A percentile compares a stretch with the other conserved stretches of the same genome.
These are phyloP conservation scores for Hanleya hanleyi DNA, from an alignment of 2,888 invertebrate species.

Conservation along the genomic window DNA sequence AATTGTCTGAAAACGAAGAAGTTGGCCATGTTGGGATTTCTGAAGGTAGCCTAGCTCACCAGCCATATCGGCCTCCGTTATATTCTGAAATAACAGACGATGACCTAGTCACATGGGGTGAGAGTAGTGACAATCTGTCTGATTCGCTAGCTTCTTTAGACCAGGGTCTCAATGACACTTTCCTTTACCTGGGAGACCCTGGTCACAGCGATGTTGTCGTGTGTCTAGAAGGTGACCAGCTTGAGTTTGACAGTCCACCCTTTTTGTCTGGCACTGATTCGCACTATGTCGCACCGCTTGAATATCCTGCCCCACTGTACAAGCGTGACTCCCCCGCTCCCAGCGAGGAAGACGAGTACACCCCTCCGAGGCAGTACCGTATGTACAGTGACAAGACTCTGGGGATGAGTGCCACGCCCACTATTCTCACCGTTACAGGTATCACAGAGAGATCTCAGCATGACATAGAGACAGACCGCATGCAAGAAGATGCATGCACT, in stretches of 20 bases:
- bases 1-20: too few relatives aligned
- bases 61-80: not conserved
- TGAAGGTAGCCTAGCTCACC: not conserved
- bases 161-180: not conserved
- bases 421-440: too few relatives aligned
- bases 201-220: not conserved
- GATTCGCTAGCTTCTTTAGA: not conserved
- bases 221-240: not conserved
- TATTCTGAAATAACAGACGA: not conserved
- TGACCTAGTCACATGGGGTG: slow-evolving; percentile 6
- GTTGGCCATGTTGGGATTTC: too few relatives aligned
- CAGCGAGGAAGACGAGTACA: too few relatives aligned
- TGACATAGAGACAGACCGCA: too few relatives aligned
- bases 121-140: not conserved
- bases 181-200: not conserved
- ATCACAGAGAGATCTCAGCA: too few relatives aligned
- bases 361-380: too few relatives aligned
- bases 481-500: too few relatives aligned
- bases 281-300: not conserved
- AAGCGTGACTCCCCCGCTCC: not conserved
- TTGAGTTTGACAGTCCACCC: not conserved
- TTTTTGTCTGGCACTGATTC: too few relatives aligned
- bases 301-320: not conserved
- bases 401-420: too few relatives aligned
- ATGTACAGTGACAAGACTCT: too few relatives aligned